Conservation (phyloP, 1,140 invertebrate species). For the Glossosoma conforme region DNA sequence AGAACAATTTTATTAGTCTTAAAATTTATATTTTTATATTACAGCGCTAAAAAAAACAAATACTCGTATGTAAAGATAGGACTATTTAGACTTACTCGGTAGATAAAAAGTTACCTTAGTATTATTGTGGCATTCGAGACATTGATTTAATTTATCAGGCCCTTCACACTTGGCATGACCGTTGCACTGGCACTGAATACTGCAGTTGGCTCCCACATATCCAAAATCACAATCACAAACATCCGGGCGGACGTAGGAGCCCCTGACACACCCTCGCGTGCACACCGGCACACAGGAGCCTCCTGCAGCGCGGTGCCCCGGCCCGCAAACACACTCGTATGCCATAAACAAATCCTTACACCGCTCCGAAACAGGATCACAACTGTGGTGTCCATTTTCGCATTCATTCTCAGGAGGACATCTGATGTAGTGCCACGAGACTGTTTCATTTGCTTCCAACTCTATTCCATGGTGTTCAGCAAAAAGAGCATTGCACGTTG, state of each 20-base stretch:
- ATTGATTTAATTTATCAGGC: slow-evolving; percentile 74
- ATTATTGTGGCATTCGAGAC: slow-evolving; percentile 85
- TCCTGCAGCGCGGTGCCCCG: slow-evolving; percentile 64
- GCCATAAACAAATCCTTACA: slow-evolving; percentile 68
- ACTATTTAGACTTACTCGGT: too few species aligned
- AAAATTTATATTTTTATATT: too few species aligned
- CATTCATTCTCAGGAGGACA: slow-evolving; percentile 95
- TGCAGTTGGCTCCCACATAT: slow-evolving; percentile 91
- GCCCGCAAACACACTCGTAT: slow-evolving; percentile 83
- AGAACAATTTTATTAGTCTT: too few species aligned
- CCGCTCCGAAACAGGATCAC: slow-evolving; percentile 75
- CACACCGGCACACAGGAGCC: slow-evolving; percentile 76
- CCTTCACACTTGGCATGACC: slow-evolving; percentile 89
- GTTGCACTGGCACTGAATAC: slow-evolving; percentile 90
- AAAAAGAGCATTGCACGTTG: slow-evolving; percentile 61
- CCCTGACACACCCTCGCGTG: slow-evolving; percentile 83
- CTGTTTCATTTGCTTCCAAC: slow-evolving; percentile 45
- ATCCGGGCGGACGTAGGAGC: slow-evolving; percentile 79
- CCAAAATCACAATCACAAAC: slow-evolving; percentile 90
- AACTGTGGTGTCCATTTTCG: slow-evolving; percentile 84
- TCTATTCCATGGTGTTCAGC: slow-evolving; percentile 44
- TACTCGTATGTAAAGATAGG: too few species aligned
- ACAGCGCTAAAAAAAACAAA: too few species aligned
- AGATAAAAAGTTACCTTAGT: slow-evolving; percentile 77
- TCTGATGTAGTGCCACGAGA: slow-evolving; percentile 79